A percentile compares a stretch with the other conserved stretches of the same genome.
phyloP scores from a whole-genome alignment of 30 jellyfish, hydroid and myxozoan genomes.

The Cassiopea xamachana region DNA sequence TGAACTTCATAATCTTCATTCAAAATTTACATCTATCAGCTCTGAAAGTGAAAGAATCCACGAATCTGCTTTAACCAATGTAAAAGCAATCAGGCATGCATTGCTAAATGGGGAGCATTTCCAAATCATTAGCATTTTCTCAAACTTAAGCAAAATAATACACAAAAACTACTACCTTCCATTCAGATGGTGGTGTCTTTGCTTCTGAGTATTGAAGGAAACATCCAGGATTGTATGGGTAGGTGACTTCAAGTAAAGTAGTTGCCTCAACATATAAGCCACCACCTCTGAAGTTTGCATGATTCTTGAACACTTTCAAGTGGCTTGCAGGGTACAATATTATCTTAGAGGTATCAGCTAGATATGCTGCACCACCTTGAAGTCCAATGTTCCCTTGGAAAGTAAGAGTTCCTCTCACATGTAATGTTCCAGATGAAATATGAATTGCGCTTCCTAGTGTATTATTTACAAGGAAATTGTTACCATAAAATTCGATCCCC shows the following conservation, averaged over 20 bases:
- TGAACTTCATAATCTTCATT: too few species aligned
- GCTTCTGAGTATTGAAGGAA: constrained; percentile 69
- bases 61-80: too few species aligned
- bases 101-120: too few species aligned
- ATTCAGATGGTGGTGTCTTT: constrained; percentile 63
- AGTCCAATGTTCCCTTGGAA: constrained; percentile 35
- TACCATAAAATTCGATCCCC: constrained; percentile 55
- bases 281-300: constrained; percentile 76
- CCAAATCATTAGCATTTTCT: too few species aligned
- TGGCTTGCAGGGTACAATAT: constrained; percentile 52
- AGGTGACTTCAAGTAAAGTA: constrained; percentile 50
- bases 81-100: too few species aligned
- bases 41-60: too few species aligned
- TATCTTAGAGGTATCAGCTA: constrained; percentile 63
- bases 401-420: constrained; percentile 48
- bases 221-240: constrained; percentile 80
- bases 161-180: constrained; percentile 34
- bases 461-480: constrained; percentile 13
- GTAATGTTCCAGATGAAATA: constrained; percentile 50
- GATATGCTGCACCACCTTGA: constrained; percentile 68
- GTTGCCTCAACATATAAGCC: constrained; percentile 71
- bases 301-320: constrained; percentile 31
- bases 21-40: too few species aligned
- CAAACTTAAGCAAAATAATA: too few species aligned
- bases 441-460: constrained; percentile 70